phyloP scores from a whole-genome alignment of 2,888 invertebrate genomes.

The Cremastobaeus sp. region DNA sequence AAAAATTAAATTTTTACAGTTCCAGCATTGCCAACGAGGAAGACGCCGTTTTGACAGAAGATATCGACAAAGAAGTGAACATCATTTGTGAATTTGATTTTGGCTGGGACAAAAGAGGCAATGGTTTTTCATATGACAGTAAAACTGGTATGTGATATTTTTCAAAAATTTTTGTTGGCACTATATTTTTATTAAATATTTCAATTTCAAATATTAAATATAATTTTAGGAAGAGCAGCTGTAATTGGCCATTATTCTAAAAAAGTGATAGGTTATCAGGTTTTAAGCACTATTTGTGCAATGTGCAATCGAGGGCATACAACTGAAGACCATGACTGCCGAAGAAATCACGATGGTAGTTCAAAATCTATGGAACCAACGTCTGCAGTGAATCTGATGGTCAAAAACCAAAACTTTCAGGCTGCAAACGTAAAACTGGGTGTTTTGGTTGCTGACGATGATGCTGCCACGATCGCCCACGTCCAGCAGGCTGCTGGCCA shows the following conservation, averaged over 20 bases:
- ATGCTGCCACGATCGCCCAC: constrained; percentile 28
- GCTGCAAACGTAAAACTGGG: constrained; percentile 35
- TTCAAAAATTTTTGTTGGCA: background rate
- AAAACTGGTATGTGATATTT: constrained; percentile 9
- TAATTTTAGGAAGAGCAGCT: constrained; percentile 35
- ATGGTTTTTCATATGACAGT: constrained; percentile 18
- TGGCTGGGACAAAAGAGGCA: constrained; percentile 30
- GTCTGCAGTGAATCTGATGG: constrained; percentile 26
- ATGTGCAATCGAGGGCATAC: constrained; percentile 20
- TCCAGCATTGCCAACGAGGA: too few relatives aligned
- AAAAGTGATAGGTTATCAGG: constrained; percentile 29
- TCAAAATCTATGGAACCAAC: constrained; percentile 51
- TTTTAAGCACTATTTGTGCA: constrained; percentile 7
- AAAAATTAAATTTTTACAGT: too few relatives aligned
- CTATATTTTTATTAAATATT: background rate
- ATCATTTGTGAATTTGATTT: constrained; percentile 8
- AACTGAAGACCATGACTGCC: constrained; percentile 18
- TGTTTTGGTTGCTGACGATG: constrained; percentile 39
- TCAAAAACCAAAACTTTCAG: constrained; percentile 32
- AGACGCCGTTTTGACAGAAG: too few relatives aligned
- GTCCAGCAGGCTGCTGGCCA: constrained; percentile 24
- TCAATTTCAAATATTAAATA: background rate
- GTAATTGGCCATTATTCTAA: constrained; percentile 28
- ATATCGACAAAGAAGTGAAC: constrained; percentile 3
- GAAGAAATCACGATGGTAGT: constrained; percentile 26